A percentile compares a stretch with the other conserved stretches of the same genome.
phyloP scores from a whole-genome alignment of 2,888 invertebrate species.

The Eugnorisma glareosa region DNA sequence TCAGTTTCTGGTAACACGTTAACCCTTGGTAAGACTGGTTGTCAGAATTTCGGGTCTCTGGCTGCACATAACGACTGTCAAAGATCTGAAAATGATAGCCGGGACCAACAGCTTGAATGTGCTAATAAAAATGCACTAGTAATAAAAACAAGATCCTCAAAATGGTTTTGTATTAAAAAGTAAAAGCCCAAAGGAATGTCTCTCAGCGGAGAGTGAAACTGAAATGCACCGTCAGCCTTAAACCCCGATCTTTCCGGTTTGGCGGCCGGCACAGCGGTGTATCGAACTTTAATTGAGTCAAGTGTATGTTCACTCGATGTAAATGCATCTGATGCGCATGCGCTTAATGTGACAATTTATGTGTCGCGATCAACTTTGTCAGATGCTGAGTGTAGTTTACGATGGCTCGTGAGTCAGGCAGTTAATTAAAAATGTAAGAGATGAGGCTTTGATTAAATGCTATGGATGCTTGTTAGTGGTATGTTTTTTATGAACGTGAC shows the following conservation, averaged over 20 bases:
- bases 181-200: slow-evolving; percentile 58
- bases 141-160: not conserved
- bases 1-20: not conserved
- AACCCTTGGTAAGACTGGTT: not conserved
- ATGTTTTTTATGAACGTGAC: slow-evolving; percentile 7
- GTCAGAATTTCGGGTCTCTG: not conserved
- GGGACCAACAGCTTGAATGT: not conserved
- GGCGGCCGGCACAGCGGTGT: slow-evolving; percentile 58
- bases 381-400: slow-evolving; percentile 42
- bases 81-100: not conserved
- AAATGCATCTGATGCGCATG: slow-evolving; percentile 50
- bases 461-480: slow-evolving; percentile 33
- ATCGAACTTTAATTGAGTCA: slow-evolving; percentile 71
- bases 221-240: slow-evolving; percentile 63
- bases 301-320: slow-evolving; percentile 64
- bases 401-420: slow-evolving; percentile 37
- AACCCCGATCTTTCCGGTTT: slow-evolving; percentile 70
- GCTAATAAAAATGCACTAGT: not conserved
- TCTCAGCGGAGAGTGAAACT: slow-evolving; percentile 61
- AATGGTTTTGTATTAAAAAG: slow-evolving; percentile 30
- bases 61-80: not conserved
- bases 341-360: slow-evolving; percentile 62
- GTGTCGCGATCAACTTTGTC: slow-evolving; percentile 47
- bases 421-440: slow-evolving; percentile 54
- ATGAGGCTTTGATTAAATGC: slow-evolving; percentile 54